A percentile compares a stretch with the other conserved stretches of the same genome.
Conservation (phyloP, 2,888 invertebrate genomes). For the Strigamia maritima region DNA sequence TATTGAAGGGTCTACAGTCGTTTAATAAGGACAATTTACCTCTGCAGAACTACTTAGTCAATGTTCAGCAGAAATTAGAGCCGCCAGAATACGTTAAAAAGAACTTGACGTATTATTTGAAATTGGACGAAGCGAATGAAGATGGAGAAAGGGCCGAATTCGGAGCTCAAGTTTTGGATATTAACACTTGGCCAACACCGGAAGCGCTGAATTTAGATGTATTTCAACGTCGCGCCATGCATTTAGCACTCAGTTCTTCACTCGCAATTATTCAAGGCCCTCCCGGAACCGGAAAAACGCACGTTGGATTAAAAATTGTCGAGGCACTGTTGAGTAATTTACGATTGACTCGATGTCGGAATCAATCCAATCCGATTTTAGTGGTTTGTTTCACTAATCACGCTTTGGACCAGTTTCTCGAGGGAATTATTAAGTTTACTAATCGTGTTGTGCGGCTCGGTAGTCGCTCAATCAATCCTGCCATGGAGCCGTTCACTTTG, state of each 20-base stretch:
- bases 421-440: constrained; percentile 63
- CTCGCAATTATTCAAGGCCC: constrained; percentile 74
- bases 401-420: constrained; percentile 79
- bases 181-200: constrained; percentile 55
- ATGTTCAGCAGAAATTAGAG: constrained; percentile 42
- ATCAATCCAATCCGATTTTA: constrained; percentile 60
- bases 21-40: constrained; percentile 47
- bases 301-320: constrained; percentile 71
- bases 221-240: constrained; percentile 66
- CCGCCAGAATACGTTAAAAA: constrained; percentile 45
- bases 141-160: background rate
- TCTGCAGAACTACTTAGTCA: constrained; percentile 47
- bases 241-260: constrained; percentile 66
- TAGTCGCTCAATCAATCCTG: constrained; percentile 59
- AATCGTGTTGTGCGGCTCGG: constrained; percentile 65
- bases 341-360: constrained; percentile 49
- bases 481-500: background rate
- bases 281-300: constrained; percentile 80
- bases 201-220: constrained; percentile 60
- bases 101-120: background rate
- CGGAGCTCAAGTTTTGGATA: background rate
- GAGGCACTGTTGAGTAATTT: constrained; percentile 63
- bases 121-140: background rate
- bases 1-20: constrained; percentile 51
- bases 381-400: constrained; percentile 82